These are phyloP conservation scores for Carlito syrichta DNA, from an alignment of 2,113 vertebrate genomes.

Conservation along the genomic window DNA sequence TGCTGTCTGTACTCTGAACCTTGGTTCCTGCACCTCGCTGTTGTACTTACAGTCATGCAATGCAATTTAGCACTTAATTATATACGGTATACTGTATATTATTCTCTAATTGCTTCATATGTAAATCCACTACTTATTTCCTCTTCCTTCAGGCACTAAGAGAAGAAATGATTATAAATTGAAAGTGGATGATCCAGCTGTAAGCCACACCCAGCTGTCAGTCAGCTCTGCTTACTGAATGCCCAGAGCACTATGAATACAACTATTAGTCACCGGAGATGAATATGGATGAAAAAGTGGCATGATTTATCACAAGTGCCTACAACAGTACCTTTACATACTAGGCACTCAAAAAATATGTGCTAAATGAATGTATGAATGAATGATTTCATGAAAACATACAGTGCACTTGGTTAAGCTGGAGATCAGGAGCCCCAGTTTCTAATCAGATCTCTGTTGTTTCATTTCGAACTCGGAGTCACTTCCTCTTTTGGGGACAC, in stretches of 20 bases:
- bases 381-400: background rate
- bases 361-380: background rate
- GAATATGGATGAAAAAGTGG: conserved; percentile 18
- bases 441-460: background rate
- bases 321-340: background rate
- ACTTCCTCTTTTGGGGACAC: background rate
- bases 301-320: background rate
- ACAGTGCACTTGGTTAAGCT: background rate
- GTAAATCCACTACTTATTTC: conserved; percentile 33
- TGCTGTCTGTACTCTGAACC: background rate
- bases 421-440: background rate
- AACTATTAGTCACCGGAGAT: background rate
- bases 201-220: conserved; percentile 10
- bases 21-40: background rate
- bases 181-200: conserved; percentile 35
- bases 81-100: background rate
- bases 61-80: conserved; percentile 54
- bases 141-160: conserved; percentile 37
- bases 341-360: conserved; percentile 7
- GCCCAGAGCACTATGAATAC: background rate
- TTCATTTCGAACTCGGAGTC: conserved; percentile 30
- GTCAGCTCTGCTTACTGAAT: conserved; percentile 5
- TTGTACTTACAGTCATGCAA: background rate
- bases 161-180: conserved; percentile 47
- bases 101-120: conserved; percentile 56